These are phyloP conservation scores for Gasteruption jaculator DNA, from an alignment of 2,888 invertebrate species.

Conservation along the genomic window DNA sequence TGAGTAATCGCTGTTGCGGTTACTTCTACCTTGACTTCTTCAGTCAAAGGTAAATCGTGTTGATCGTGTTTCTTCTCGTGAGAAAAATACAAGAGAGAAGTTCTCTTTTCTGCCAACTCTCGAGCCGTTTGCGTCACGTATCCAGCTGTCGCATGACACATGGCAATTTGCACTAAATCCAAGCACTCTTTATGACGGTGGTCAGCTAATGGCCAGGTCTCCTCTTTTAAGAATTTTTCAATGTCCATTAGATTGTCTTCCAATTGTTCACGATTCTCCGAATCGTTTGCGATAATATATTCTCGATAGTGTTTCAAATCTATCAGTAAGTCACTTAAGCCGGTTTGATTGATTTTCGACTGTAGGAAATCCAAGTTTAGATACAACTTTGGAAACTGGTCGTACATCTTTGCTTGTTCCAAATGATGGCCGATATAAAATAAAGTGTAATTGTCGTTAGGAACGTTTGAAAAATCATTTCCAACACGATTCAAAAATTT, in stretches of 20 bases:
- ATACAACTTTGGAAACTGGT: slow-evolving; percentile 60
- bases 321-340: slow-evolving; percentile 65
- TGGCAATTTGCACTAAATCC: slow-evolving; percentile 67
- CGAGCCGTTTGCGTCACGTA: slow-evolving; percentile 58
- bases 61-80: slow-evolving; percentile 53
- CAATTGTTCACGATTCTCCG: slow-evolving; percentile 53
- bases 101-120: slow-evolving; percentile 53
- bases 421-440: slow-evolving; percentile 71
- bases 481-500: slow-evolving; percentile 56
- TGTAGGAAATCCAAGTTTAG: slow-evolving; percentile 67
- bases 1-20: slow-evolving; percentile 58
- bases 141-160: slow-evolving; percentile 61
- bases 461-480: slow-evolving; percentile 57
- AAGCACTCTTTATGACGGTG: slow-evolving; percentile 55
- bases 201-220: slow-evolving; percentile 61
- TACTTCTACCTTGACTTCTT: slow-evolving; percentile 59
- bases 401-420: slow-evolving; percentile 55
- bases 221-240: slow-evolving; percentile 59
- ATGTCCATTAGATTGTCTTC: slow-evolving; percentile 55
- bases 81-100: slow-evolving; percentile 60
- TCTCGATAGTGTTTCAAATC: slow-evolving; percentile 64
- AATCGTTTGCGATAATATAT: slow-evolving; percentile 56
- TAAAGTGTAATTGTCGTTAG: slow-evolving; percentile 69
- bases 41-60: slow-evolving; percentile 49
- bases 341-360: slow-evolving; percentile 64